Base-by-base conservation (phyloP, 2,797 vertebrate genomes). In the Poecilia velifera region DNA sequence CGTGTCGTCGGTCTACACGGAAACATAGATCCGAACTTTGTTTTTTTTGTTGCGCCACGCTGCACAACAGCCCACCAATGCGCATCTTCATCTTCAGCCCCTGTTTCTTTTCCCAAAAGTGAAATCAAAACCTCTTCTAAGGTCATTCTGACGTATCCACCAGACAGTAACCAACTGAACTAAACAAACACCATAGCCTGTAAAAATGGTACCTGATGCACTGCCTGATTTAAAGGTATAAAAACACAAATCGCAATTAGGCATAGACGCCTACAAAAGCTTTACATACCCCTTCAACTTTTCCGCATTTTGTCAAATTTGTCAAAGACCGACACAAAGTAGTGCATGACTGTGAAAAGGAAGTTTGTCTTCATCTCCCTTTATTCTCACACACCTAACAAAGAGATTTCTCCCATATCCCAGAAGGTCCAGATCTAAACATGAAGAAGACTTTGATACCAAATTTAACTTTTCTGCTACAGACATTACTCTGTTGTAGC, bases 1-100 rank as follows among this genome's bases (percentile, higher is more conserved):
- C 94, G 96, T 99, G 87, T 97, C 98, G 43, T 97, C 98, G 45
- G 96, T 99, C 93, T 99, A 99, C 90, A 97, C 97, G 0, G 98
- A 98, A 87, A 98, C 98, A 92, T 99, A 96, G 96, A 94, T 84
- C 74, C 62, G 78, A 82, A 76, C 83, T 45, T 36, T 68, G 39
- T 22, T 53, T 22, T 6, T 6, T 39, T 41, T 31, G 49, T 22
- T 53, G 51, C 51, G 22, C 20, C 22, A 51, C 20, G 7, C 80
- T 83, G 76, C 78, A 75, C 83, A 73, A 70, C 77, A 75, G 12
- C 66, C 75, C 62, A 66, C 51, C 73, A 55, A 55, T 55, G 53
- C 6, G 45, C 78, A 72, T 77, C 83, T 55, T 53, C 78, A 22
- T 20, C 16, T 66, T 36, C 45, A 47, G 7, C 62, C 14, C 6